Evolutionary conservation across 1,140 invertebrate genomes (phyloP), one percentile per base, ranked within the genome.

Genomic region (Hormaphis cornu): DNA sequence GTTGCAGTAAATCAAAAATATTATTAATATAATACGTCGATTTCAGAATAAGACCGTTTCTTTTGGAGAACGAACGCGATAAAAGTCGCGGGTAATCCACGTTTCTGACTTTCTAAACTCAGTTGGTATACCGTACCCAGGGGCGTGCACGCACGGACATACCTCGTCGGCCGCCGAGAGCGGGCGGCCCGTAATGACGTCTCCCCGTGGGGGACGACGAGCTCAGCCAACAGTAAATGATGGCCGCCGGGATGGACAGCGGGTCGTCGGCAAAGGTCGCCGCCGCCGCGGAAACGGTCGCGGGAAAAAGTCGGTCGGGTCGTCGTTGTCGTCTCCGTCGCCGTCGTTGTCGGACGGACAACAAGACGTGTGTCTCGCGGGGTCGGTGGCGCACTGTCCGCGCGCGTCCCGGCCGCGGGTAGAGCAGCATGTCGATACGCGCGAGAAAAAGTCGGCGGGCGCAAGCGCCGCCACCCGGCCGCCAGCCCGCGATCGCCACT

Each of bases 181-280:
- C 40, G 1, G 44, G 46, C 18, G 61, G 42, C 3, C 61, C 61
- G 30, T 46, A 66, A 37, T 14, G 30, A 35, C 50, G 61, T 66
- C 61, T 48, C 61, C 61, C 61, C 12, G 61, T 33, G 44, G 61
- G 61, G 40, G 61, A 66, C 61, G 61, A 66, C 42, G 61, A 66
- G 44, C 61, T 66, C 44, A 66, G 18, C 61, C 61, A 66, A 48
- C 61, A 66, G 28, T 66, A 66, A 66, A 66, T 66, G 61, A n/a
- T 35, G 44, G 18, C 42, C 44, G 22, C 18, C 3, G 33, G 5
- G 8, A 46, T n/a, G 42, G 58, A 46, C 10, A 9, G 14, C 22
- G 24, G 26, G 22, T 1, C 26, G 42, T 28, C 42, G 42, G 42
- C n/a, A 63, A 24, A 44, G 14, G 20, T 40, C 24, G 24, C 24